Percentiles rank a stretch among this genome's conserved stretches.
Evolutionary conservation across 1,140 invertebrate genomes (phyloP).

Genomic region (Steinernema khuongi): DNA sequence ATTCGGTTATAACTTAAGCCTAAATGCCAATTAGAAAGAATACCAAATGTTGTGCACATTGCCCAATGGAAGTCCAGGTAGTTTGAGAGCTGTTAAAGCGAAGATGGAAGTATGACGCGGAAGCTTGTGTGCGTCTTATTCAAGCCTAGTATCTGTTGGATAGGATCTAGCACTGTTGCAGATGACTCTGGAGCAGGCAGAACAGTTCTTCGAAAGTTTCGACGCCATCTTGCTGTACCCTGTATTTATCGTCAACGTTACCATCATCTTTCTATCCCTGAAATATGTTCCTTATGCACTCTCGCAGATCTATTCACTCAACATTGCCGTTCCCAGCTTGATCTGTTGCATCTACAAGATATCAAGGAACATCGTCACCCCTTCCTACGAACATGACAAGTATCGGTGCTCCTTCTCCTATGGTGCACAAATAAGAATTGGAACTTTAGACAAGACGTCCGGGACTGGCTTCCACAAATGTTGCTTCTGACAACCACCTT

Average conservation of each 20-base stretch:
- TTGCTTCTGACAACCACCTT: neutral
- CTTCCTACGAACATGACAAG: neutral
- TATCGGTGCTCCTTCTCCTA: neutral
- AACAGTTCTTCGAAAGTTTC: neutral
- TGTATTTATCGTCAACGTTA: neutral
- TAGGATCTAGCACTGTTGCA: neutral
- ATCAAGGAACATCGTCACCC: neutral
- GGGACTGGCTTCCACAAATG: slow-evolving; percentile 1
- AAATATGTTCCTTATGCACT: neutral
- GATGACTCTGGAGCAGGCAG: neutral
- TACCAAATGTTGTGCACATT: too few relatives aligned
- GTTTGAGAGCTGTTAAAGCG: too few relatives aligned
- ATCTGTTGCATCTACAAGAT: neutral
- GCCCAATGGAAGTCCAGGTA: too few relatives aligned
- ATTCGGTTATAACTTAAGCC: too few relatives aligned
- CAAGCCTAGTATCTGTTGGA: neutral
- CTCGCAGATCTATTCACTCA: slow-evolving; percentile 8
- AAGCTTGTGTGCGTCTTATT: too few relatives aligned
- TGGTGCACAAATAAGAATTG: too few relatives aligned
- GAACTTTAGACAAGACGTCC: neutral
- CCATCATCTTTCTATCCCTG: neutral
- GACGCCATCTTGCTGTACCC: neutral
- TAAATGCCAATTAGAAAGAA: too few relatives aligned
- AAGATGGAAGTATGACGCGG: too few relatives aligned
- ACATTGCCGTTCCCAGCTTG: neutral